These are phyloP conservation scores for Pseudomyrmex cubaensis DNA, from an alignment of 1,140 invertebrate genomes.

Conservation along the genomic window DNA sequence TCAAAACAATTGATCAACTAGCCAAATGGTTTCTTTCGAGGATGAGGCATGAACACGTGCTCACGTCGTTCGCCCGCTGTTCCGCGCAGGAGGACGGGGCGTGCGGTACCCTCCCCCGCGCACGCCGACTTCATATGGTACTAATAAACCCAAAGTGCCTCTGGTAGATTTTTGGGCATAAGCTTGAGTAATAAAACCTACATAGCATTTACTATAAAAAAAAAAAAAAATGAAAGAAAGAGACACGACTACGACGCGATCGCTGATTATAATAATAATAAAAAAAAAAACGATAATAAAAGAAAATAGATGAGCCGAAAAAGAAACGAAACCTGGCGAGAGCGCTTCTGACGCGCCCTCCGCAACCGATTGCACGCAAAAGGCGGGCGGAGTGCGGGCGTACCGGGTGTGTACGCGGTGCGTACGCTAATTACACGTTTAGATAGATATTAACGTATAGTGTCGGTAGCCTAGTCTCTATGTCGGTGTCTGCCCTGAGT, in stretches of 20 bases:
- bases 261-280: slow-evolving; percentile 66
- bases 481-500: slow-evolving; percentile 83
- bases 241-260: slow-evolving; percentile 70
- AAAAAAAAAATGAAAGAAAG: slow-evolving; percentile 55
- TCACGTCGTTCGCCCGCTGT: slow-evolving; percentile 66
- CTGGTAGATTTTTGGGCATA: slow-evolving; percentile 86
- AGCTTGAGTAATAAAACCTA: slow-evolving; percentile 84
- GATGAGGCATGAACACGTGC: slow-evolving; percentile 60
- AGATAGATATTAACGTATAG: slow-evolving; percentile 80
- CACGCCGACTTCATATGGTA: slow-evolving; percentile 84
- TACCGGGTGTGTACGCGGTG: slow-evolving; percentile 76
- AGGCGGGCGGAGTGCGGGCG: slow-evolving; percentile 72
- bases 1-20: slow-evolving; percentile 6
- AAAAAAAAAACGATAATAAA: slow-evolving; percentile 61
- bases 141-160: slow-evolving; percentile 86
- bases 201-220: slow-evolving; percentile 76
- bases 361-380: slow-evolving; percentile 42
- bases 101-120: slow-evolving; percentile 78
- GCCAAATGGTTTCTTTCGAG: slow-evolving; percentile 23
- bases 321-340: slow-evolving; percentile 40
- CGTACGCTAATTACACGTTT: slow-evolving; percentile 74
- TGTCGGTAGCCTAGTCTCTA: slow-evolving; percentile 82
- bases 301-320: slow-evolving; percentile 26
- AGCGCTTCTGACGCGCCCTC: slow-evolving; percentile 50
- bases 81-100: slow-evolving; percentile 62